phyloP scores from a whole-genome alignment of 1,140 invertebrate species.

The Sitobion miscanthi region DNA sequence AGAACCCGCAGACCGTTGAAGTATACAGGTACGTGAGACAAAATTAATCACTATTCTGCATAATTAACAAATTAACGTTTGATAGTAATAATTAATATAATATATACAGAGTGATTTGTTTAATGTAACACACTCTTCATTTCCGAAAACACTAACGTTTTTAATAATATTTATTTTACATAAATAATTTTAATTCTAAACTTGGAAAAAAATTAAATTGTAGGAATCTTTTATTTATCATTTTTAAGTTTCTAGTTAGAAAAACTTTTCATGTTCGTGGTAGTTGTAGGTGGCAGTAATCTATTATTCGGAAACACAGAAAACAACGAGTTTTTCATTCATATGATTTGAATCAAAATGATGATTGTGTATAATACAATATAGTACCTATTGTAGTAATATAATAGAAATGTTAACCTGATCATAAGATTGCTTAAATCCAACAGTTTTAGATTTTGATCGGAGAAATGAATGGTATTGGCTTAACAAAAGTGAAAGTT shows the following conservation, averaged over 20 bases:
- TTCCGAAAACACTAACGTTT: too few species aligned
- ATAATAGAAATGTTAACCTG: not conserved
- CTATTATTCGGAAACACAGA: not conserved
- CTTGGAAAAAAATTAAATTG: too few species aligned
- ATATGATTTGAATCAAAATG: not conserved
- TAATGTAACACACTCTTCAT: too few species aligned
- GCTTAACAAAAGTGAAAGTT: not conserved
- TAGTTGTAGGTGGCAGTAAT: not conserved
- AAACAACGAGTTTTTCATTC: not conserved
- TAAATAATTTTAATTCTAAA: too few species aligned
- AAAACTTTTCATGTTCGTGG: too few species aligned
- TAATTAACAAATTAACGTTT: not conserved
- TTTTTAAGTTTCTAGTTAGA: too few species aligned
- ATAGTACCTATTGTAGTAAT: not conserved
- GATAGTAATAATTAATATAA: not conserved
- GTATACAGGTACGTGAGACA: constrained; percentile 70
- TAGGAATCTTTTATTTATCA: too few species aligned
- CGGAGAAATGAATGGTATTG: not conserved
- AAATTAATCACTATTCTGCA: not conserved
- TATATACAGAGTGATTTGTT: not conserved
- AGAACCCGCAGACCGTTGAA: constrained; percentile 83
- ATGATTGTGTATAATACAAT: not conserved
- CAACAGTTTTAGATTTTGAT: not conserved
- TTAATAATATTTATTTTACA: too few species aligned
- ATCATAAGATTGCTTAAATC: not conserved